phyloP scores from a whole-genome alignment of 2,797 vertebrate species.

The Esox lucius region DNA sequence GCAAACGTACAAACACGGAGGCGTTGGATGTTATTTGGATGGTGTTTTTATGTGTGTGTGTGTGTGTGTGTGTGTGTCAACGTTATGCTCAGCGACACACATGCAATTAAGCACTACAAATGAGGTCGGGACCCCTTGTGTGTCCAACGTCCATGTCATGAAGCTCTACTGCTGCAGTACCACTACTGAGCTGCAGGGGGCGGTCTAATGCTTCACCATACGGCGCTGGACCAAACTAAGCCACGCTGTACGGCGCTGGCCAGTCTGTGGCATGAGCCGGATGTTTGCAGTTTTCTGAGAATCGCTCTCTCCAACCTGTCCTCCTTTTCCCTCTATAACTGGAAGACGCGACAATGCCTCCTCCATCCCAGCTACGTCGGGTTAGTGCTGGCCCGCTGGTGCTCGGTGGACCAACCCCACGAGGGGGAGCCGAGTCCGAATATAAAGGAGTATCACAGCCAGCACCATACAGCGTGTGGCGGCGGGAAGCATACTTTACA shows the following conservation, averaged over 20 bases:
- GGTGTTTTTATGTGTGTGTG: too few relatives aligned
- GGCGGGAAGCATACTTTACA: constrained; percentile 15
- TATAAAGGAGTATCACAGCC: neutral
- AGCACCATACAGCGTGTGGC: neutral
- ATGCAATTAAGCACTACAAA: constrained; percentile 1
- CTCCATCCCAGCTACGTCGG: too few relatives aligned
- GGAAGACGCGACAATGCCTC: too few relatives aligned
- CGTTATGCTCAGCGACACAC: constrained; percentile 8
- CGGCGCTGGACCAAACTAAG: neutral
- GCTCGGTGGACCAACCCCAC: neutral
- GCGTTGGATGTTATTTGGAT: neutral
- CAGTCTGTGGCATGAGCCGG: too few relatives aligned
- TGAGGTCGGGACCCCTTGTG: neutral
- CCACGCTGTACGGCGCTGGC: neutral
- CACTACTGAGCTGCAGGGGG: constrained; percentile 47
- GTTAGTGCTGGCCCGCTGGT: too few relatives aligned
- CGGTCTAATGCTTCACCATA: constrained; percentile 22
- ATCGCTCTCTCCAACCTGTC: too few relatives aligned
- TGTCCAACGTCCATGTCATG: neutral
- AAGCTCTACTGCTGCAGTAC: constrained; percentile 31
- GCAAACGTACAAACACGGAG: neutral
- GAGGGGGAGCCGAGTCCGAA: neutral
- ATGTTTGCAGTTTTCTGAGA: too few relatives aligned
- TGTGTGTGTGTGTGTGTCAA: neutral
- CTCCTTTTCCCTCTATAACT: too few relatives aligned